These are phyloP conservation scores for Pseudochromis fuscus DNA, from an alignment of 2,797 vertebrate species.

Conservation along the genomic window DNA sequence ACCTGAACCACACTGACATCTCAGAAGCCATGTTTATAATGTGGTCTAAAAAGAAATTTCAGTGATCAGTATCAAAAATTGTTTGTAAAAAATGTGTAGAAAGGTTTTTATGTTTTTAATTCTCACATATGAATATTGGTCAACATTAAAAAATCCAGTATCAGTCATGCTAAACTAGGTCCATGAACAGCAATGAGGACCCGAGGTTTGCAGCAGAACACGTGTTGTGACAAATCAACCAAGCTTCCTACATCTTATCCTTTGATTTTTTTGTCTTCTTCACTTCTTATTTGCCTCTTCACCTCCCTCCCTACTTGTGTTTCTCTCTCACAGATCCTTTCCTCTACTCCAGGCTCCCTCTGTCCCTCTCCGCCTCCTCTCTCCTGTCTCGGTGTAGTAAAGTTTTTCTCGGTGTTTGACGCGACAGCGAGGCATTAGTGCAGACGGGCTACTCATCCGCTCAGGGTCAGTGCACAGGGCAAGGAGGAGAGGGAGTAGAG, in stretches of 20 bases:
- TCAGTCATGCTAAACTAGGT: too few species aligned
- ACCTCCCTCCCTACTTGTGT: slow-evolving; percentile 32
- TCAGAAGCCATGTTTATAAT: too few species aligned
- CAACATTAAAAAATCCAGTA: too few species aligned
- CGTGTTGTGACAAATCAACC: neutral
- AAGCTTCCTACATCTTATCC: slow-evolving; percentile 4
- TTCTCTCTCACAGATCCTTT: slow-evolving; percentile 42
- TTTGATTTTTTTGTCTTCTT: slow-evolving; percentile 44
- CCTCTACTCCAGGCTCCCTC: slow-evolving; percentile 49
- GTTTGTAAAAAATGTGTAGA: too few species aligned
- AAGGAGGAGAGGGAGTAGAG: slow-evolving; percentile 73
- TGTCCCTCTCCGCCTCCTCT: slow-evolving; percentile 73
- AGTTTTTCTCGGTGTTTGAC: slow-evolving; percentile 83
- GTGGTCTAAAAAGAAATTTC: neutral
- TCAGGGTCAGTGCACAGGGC: slow-evolving; percentile 87
- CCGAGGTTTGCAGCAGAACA: neutral
- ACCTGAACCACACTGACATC: too few species aligned
- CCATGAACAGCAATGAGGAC: neutral
- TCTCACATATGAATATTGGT: neutral
- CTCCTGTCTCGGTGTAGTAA: slow-evolving; percentile 80
- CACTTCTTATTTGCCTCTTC: slow-evolving; percentile 38
- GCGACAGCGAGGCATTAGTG: slow-evolving; percentile 85
- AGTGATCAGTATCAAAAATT: neutral
- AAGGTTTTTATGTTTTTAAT: too few species aligned
- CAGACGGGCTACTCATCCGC: slow-evolving; percentile 85